These are phyloP conservation scores for Luperina testacea DNA, from an alignment of 2,888 invertebrate genomes.

Conservation along the genomic window DNA sequence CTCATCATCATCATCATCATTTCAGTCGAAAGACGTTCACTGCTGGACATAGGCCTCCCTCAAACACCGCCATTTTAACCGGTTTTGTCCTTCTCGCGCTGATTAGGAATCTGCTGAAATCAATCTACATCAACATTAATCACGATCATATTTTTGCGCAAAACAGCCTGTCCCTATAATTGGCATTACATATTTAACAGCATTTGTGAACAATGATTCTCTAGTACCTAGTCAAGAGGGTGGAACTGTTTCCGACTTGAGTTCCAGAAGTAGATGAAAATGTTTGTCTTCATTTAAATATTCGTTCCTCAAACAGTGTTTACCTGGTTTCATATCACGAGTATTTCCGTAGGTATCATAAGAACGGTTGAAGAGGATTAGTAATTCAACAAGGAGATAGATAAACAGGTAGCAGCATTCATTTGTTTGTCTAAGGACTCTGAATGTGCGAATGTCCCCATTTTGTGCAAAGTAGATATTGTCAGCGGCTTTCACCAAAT, in stretches of 20 bases:
- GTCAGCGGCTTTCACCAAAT: neutral
- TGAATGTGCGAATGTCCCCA: neutral
- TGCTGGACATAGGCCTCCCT: no score
- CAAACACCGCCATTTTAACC: neutral
- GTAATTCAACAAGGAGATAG: neutral
- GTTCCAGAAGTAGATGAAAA: slow-evolving; percentile 7
- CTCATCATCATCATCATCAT: neutral
- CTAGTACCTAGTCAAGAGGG: neutral
- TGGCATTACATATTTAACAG: neutral
- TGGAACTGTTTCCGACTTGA: neutral
- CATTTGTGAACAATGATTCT: neutral
- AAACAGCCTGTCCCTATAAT: no score
- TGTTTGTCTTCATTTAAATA: slow-evolving; percentile 36
- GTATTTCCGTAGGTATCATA: slow-evolving; percentile 18
- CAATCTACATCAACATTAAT: neutral
- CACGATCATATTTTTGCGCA: neutral
- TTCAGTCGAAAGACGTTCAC: neutral
- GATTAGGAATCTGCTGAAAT: no score
- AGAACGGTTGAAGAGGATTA: slow-evolving; percentile 27
- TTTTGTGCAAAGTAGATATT: neutral
- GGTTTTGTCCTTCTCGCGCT: neutral
- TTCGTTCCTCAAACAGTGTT: slow-evolving; percentile 6
- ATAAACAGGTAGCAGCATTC: neutral
- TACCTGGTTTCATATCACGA: neutral
- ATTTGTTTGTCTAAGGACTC: neutral